Percentiles rank a stretch among this genome's conserved stretches.
These are phyloP conservation scores for Rutilus rutilus DNA, from an alignment of 2,113 vertebrate species.

Conservation along the genomic window DNA sequence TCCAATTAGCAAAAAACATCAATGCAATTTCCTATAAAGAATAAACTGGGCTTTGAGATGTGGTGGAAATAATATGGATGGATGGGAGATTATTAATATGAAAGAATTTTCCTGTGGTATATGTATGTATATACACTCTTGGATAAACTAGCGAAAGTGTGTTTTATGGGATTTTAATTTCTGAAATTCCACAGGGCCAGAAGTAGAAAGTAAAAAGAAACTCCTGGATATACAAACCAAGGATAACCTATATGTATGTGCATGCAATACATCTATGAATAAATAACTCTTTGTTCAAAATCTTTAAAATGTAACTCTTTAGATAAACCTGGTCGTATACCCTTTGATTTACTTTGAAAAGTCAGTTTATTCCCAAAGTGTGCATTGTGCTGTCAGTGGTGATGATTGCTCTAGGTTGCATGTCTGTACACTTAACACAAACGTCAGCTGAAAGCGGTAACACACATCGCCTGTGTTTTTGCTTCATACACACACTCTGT, in stretches of 20 bases:
- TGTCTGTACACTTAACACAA: conserved; percentile 23
- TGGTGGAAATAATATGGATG: background rate
- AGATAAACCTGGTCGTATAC: conserved; percentile 25
- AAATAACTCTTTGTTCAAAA: background rate
- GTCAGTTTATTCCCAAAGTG: conserved; percentile 27
- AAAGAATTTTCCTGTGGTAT: background rate
- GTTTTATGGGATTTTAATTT: background rate
- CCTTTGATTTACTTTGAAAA: conserved; percentile 13
- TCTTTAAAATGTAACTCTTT: background rate
- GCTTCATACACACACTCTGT: background rate
- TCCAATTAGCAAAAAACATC: background rate
- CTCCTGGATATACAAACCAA: background rate
- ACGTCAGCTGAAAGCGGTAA: conserved; percentile 20
- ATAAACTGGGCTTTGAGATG: background rate
- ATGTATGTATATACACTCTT: background rate
- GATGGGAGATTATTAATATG: background rate
- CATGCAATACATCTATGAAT: background rate
- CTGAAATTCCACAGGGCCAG: background rate
- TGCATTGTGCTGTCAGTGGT: conserved; percentile 1
- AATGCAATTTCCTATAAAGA: background rate
- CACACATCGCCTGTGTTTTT: conserved; percentile 6
- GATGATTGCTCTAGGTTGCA: conserved; percentile 18
- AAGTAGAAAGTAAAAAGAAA: background rate
- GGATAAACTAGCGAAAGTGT: background rate
- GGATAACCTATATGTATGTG: background rate